Evolutionary conservation across 2,888 invertebrate genomes (phyloP).

Genomic region (Aphrophora alni): DNA sequence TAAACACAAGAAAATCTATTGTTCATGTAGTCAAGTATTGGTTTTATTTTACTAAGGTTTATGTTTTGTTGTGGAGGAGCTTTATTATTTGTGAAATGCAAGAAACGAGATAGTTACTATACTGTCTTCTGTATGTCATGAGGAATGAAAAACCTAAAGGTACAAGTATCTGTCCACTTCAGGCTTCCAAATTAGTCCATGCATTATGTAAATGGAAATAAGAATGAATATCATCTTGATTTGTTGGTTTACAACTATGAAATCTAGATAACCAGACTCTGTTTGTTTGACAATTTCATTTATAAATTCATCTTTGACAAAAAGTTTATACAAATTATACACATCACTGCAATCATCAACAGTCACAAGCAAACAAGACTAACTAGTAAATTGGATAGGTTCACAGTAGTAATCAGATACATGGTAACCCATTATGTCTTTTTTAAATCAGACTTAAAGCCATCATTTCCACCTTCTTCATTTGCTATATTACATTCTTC

Average conservation of each 20-base stretch:
- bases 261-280: not conserved
- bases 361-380: too few relatives aligned
- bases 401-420: too few relatives aligned
- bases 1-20: not conserved
- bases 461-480: too few relatives aligned
- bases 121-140: not conserved
- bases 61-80: not conserved
- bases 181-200: conserved; percentile 7
- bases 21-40: not conserved
- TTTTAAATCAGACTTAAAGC: too few relatives aligned
- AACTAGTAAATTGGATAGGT: too few relatives aligned
- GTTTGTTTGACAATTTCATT: too few relatives aligned
- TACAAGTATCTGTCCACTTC: not conserved
- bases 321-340: too few relatives aligned
- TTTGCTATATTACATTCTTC: too few relatives aligned
- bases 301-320: too few relatives aligned
- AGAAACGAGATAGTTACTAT: not conserved
- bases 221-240: not conserved
- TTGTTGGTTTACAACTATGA: not conserved
- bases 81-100: not conserved
- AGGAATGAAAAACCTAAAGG: not conserved
- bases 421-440: too few relatives aligned
- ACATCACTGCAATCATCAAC: too few relatives aligned
- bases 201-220: not conserved
- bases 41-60: not conserved